These are phyloP conservation scores for Thripadectes ignobilis DNA, from an alignment of 2,797 vertebrate species.

Conservation along the genomic window DNA sequence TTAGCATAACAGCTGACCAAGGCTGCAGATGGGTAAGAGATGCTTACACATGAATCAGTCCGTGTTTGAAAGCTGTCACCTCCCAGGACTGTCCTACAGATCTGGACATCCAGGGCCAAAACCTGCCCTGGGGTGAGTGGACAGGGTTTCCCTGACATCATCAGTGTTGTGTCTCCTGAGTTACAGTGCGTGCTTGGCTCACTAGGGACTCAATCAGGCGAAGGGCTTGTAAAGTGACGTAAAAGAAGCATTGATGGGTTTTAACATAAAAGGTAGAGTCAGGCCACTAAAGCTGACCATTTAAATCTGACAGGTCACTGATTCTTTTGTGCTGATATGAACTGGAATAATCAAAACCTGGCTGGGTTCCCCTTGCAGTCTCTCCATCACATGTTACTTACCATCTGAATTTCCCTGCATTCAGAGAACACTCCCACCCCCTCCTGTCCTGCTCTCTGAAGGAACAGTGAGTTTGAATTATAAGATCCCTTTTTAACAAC, in stretches of 20 bases:
- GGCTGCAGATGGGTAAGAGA: neutral
- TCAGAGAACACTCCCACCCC: conserved; percentile 6
- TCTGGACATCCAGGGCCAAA: neutral
- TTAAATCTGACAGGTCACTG: conserved; percentile 46
- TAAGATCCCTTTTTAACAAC: neutral
- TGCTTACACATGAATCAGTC: neutral
- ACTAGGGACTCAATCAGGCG: neutral
- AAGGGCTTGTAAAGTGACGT: neutral
- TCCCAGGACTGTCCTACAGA: neutral
- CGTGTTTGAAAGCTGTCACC: neutral
- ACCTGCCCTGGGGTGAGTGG: neutral
- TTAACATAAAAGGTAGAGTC: conserved; percentile 48
- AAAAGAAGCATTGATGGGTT: neutral
- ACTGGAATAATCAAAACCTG: conserved; percentile 58
- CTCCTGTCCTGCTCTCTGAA: conserved; percentile 3
- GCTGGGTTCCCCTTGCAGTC: conserved; percentile 5
- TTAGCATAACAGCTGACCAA: neutral
- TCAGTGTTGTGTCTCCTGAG: neutral
- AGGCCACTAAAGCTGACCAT: conserved; percentile 22
- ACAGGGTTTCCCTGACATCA: neutral
- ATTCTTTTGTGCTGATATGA: conserved; percentile 50
- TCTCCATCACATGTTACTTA: neutral
- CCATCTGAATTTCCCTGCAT: conserved; percentile 18
- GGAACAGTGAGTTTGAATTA: conserved; percentile 15
- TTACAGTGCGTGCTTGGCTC: neutral